phyloP scores from a whole-genome alignment of 2,113 vertebrate species.

The Leuciscus idus region DNA sequence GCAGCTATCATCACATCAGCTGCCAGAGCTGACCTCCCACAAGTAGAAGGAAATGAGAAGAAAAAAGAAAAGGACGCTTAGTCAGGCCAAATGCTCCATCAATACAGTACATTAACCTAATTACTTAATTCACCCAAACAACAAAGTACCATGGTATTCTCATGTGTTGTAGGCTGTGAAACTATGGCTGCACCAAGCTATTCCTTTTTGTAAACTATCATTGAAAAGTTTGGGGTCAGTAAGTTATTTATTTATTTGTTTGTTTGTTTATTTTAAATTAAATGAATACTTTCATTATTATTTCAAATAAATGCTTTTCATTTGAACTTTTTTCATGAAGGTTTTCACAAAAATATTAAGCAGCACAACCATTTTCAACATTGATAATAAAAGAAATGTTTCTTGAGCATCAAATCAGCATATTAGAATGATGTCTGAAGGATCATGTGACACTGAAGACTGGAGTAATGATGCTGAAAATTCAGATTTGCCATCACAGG shows the following conservation, averaged over 20 bases:
- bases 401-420: too few species aligned
- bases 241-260: not conserved
- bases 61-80: not conserved
- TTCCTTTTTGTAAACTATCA: not conserved
- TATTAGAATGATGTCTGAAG: too few species aligned
- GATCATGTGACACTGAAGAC: too few species aligned
- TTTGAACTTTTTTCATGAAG: not conserved
- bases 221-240: not conserved
- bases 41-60: slow-evolving; percentile 28
- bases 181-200: not conserved
- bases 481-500: too few species aligned
- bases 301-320: not conserved
- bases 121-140: not conserved
- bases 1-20: slow-evolving; percentile 63
- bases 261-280: not conserved
- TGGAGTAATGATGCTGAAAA: too few species aligned
- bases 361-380: not conserved
- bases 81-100: not conserved
- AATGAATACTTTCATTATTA: not conserved
- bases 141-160: not conserved
- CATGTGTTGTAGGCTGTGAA: not conserved
- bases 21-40: slow-evolving; percentile 56
- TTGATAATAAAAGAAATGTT: not conserved
- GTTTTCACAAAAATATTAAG: not conserved
- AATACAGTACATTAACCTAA: not conserved